phyloP scores from a whole-genome alignment of 1,140 invertebrate genomes.

The Nebria ingens region DNA sequence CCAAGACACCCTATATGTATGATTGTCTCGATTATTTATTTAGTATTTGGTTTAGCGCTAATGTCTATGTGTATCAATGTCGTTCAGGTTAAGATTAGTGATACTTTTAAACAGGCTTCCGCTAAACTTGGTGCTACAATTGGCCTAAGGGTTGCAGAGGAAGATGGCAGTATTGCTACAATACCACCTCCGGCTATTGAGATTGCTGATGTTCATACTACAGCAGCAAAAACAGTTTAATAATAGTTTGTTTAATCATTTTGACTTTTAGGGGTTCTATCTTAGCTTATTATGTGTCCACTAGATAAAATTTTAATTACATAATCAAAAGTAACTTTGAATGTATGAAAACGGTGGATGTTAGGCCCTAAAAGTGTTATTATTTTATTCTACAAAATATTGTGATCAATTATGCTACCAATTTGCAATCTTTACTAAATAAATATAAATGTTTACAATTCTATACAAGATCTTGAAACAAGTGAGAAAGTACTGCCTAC shows the following conservation, averaged over 20 bases:
- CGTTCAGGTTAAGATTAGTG: slow-evolving; percentile 75
- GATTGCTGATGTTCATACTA: slow-evolving; percentile 27
- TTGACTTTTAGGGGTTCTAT: no score
- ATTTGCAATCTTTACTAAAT: no score
- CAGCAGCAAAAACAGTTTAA: background rate
- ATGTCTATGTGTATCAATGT: slow-evolving; percentile 97
- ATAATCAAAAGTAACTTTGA: no score
- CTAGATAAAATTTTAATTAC: no score
- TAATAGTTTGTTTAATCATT: background rate
- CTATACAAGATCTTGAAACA: no score
- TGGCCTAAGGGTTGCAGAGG: slow-evolving; percentile 59
- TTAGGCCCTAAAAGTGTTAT: no score
- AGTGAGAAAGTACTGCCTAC: no score
- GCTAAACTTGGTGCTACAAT: slow-evolving; percentile 79
- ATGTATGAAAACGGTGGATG: no score
- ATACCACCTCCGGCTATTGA: slow-evolving; percentile 27
- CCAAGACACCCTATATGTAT: slow-evolving; percentile 82
- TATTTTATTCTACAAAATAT: no score
- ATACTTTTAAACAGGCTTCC: slow-evolving; percentile 75
- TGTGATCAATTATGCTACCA: no score
- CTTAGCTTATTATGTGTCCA: no score
- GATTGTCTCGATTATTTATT: slow-evolving; percentile 85
- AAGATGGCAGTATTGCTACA: slow-evolving; percentile 40
- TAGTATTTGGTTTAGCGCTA: slow-evolving; percentile 86
- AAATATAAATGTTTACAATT: no score